Evolutionary conservation across 35 echinoderm and acorn worm genomes (phyloP).

Genomic region (Apostichopus parvimensis): DNA sequence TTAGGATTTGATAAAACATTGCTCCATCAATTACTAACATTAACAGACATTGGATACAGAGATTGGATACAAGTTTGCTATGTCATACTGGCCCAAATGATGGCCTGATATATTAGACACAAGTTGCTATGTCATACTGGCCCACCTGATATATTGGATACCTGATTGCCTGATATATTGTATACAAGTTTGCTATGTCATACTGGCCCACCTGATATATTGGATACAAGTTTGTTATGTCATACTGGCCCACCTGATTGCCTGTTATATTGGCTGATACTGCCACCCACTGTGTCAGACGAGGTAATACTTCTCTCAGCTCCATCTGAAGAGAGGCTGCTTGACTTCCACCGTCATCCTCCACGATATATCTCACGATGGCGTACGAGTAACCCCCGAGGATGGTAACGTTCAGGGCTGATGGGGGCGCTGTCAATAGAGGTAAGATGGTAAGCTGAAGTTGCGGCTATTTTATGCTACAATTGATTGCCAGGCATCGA

Average conservation of each 20-base stretch:
- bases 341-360: conserved; percentile 20
- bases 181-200: too few relatives aligned
- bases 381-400: conserved; percentile 11
- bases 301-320: conserved; percentile 34
- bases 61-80: background rate
- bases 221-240: too few relatives aligned
- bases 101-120: background rate
- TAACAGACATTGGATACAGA: too few relatives aligned
- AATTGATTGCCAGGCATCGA: too few relatives aligned
- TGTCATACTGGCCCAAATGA: background rate
- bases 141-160: too few relatives aligned
- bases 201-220: too few relatives aligned
- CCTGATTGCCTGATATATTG: background rate
- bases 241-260: background rate
- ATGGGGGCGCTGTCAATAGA: conserved; percentile 8
- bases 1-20: too few relatives aligned
- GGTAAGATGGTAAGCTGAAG: too few relatives aligned
- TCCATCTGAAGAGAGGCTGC: background rate
- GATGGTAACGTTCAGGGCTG: background rate
- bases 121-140: too few relatives aligned
- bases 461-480: too few relatives aligned
- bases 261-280: background rate
- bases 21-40: too few relatives aligned
- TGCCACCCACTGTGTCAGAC: conserved; percentile 37
- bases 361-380: background rate